Base-by-base conservation (phyloP, 1,140 invertebrate genomes). In the Drosophila mayri region DNA sequence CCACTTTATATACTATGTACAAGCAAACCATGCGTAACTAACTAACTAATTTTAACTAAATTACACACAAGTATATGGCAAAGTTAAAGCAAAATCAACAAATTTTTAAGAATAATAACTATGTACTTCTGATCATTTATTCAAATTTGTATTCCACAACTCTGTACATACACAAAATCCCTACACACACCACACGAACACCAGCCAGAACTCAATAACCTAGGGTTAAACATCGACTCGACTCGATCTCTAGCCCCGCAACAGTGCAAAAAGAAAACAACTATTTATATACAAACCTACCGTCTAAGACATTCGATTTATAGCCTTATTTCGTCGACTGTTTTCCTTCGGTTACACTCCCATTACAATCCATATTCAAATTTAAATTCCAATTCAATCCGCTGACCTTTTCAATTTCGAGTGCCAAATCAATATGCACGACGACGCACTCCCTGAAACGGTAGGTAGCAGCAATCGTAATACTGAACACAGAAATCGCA, bases 1-100 rank as follows among this genome's bases (percentile, higher is more conserved):
- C 82, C 82, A 85, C 82, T 85, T 85, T 85, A 85, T 85, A 87
- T 80, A 79, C 79, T 86, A 77, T 76, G 57, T 77, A 78, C 71
- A 74, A 63, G 58, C 70, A 79, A 60, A 76, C 52, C 49, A 47
- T 50, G 65, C 63, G 72, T 59, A 74, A 72, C 46, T 54, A 78
- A 72, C 46, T 54, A 78, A 61, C 43, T 76, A 83, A 79, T 84
- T 83, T 83, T 58, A 83, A 64, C 76, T 79, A 79, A 75, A 78
- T 81, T 76, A 71, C 73, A 73, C 76, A 65, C 73, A 73, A 70
- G 59, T 74, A 70, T 62, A 80, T 81, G 78, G 67, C 38, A 88
- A 55, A 30, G 47, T 76, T 59, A 72, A 73, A 71, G 55, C 46
- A 32, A 61, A 72, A 72, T 67, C 66, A 49, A 58, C 68, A 37